Evolutionary conservation across 2,888 invertebrate genomes (phyloP), one percentile per base, ranked within the genome.

Genomic region (Onchidella celtica): DNA sequence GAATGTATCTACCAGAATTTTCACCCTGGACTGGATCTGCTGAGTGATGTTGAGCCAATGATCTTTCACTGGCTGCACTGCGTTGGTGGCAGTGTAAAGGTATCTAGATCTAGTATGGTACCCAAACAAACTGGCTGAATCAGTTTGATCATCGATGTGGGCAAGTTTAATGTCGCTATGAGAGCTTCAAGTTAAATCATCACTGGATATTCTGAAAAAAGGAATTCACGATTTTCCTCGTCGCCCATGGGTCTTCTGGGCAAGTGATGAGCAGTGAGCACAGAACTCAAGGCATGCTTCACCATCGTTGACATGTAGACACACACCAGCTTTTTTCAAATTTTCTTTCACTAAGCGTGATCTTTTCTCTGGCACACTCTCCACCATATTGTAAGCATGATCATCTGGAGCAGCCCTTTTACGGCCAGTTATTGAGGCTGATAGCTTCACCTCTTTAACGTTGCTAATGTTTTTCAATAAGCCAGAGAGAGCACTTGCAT

Each of bases 201-300:
- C n/a, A n/a, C n/a, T n/a, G n/a, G n/a, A n/a, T n/a, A n/a, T n/a
- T n/a, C n/a, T n/a, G n/a, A n/a, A n/a, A n/a, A n/a, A n/a, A n/a
- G n/a, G n/a, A 47, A 47, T 6, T 68, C 68, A 69, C 14, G 69
- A 69, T 24, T 40, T 40, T 17, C 14, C 21, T 21, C 68, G 14
- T 24, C 24, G 2, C 27, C 63, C 38, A 32, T 72, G 65, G 17
- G 72, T 61, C 24, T 75, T 69, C 6, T 86, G 84, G 2, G 89
- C 87, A 84, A 85, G 87, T 32, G 82, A 75, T 24, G 91, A 85
- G 88, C 92, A 92, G 32, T 87, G 84, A 6, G 89, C 81, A 86
- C 92, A 92, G 77, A 91, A 90, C 82, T 92, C 91, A 4, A 92
- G 74, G 1, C 91, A 90, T 9, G 91, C 90, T 63, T 84, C 84